A percentile compares a stretch with the other conserved stretches of the same genome.
phyloP scores from a whole-genome alignment of 2,797 vertebrate genomes.

The Chaunax sp. region DNA sequence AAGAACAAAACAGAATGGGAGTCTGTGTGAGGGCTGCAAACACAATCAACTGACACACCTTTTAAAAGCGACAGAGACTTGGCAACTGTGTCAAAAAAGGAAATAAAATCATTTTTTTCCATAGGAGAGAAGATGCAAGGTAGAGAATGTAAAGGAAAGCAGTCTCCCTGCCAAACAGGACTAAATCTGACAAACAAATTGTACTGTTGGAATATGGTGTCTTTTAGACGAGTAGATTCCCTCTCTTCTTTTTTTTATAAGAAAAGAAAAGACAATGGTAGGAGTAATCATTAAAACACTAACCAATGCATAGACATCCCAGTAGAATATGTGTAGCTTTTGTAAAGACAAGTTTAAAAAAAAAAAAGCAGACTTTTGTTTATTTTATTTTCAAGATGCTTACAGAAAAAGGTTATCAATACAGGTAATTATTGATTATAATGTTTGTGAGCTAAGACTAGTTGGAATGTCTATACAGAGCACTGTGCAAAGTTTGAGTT shows the following conservation, averaged over 20 bases:
- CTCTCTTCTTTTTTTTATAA: constrained; percentile 69
- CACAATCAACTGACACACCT: constrained; percentile 70
- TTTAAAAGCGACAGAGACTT: constrained; percentile 60
- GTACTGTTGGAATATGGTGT: constrained; percentile 63
- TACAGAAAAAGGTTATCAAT: constrained; percentile 83
- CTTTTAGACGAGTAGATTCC: constrained; percentile 78
- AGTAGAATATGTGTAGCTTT: constrained; percentile 90
- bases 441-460: constrained; percentile 87
- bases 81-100: constrained; percentile 58
- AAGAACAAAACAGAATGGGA: constrained; percentile 34
- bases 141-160: constrained; percentile 55
- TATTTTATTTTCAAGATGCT: constrained; percentile 82
- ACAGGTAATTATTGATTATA: constrained; percentile 84
- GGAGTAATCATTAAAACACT: constrained; percentile 83
- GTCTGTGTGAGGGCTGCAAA: constrained; percentile 45
- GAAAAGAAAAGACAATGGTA: constrained; percentile 77
- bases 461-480: constrained; percentile 86
- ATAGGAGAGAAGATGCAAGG: constrained; percentile 44
- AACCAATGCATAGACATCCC: constrained; percentile 86
- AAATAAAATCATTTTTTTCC: constrained; percentile 33
- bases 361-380: constrained; percentile 74
- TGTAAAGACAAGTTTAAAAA: constrained; percentile 73
- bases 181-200: constrained; percentile 57
- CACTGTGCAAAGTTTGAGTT: constrained; percentile 87
- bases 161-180: constrained; percentile 56